Evolutionary conservation across 2,888 invertebrate species (phyloP).

Genomic region (Agriotes lineatus): DNA sequence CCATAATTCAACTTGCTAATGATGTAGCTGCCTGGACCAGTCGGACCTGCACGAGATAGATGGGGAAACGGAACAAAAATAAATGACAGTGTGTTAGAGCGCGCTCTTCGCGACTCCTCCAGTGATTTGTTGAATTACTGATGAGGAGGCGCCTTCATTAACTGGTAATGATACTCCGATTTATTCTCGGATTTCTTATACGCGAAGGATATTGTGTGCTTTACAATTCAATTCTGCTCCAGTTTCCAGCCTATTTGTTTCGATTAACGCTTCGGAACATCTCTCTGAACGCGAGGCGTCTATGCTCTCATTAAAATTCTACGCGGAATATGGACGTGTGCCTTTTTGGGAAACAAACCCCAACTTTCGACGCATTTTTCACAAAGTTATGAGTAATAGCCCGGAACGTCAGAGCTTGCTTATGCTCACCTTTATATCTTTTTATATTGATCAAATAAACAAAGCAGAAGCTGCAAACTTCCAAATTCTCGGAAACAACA

Average conservation of each 20-base stretch:
- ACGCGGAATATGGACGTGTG: too few relatives aligned
- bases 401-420: too few relatives aligned
- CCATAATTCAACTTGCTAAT: constrained; percentile 66
- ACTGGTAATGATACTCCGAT: constrained; percentile 64
- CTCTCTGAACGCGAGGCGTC: too few relatives aligned
- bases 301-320: too few relatives aligned
- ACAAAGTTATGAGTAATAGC: too few relatives aligned
- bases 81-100: constrained; percentile 60
- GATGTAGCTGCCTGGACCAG: constrained; percentile 64
- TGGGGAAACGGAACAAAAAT: constrained; percentile 60
- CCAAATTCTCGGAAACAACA: too few relatives aligned
- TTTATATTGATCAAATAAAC: too few relatives aligned
- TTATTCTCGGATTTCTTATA: constrained; percentile 60
- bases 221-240: constrained; percentile 33
- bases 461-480: too few relatives aligned
- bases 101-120: constrained; percentile 47
- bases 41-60: constrained; percentile 63
- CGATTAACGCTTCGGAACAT: not conserved
- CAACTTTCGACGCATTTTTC: too few relatives aligned
- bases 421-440: too few relatives aligned
- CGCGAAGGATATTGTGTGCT: constrained; percentile 22
- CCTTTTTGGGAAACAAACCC: too few relatives aligned
- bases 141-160: constrained; percentile 62
- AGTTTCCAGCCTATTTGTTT: constrained; percentile 7
- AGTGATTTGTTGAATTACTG: constrained; percentile 62